These are phyloP conservation scores for Dendrocincla tyrannina DNA, from an alignment of 2,797 vertebrate species.

Conservation along the genomic window DNA sequence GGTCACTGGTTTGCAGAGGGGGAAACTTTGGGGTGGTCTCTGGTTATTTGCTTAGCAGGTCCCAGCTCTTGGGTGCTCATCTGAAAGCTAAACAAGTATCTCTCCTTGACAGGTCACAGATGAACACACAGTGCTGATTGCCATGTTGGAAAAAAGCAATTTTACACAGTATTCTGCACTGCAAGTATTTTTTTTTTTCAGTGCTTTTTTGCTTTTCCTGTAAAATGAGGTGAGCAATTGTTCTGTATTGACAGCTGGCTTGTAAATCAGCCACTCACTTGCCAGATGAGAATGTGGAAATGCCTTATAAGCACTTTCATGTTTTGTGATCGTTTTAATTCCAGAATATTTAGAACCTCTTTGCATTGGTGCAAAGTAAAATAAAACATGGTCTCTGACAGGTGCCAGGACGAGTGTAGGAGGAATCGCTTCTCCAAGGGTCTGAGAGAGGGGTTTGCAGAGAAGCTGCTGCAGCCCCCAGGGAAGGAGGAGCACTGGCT, in stretches of 20 bases:
- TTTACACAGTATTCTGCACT: not conserved
- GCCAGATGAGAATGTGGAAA: not conserved
- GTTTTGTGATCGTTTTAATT: not conserved
- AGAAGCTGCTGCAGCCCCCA: not conserved
- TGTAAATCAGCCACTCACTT: slow-evolving; percentile 7
- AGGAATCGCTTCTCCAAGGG: not conserved
- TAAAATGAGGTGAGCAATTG: slow-evolving; percentile 6
- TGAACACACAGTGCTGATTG: not conserved
- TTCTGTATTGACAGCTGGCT: slow-evolving; percentile 26
- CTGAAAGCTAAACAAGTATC: not conserved
- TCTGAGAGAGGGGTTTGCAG: not conserved
- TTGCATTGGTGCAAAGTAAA: not conserved
- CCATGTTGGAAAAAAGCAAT: not conserved
- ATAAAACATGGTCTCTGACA: not conserved
- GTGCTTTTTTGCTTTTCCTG: not conserved
- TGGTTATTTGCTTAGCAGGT: not conserved
- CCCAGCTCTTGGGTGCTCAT: not conserved
- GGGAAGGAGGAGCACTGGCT: not conserved
- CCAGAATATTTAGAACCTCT: not conserved
- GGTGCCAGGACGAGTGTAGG: not conserved
- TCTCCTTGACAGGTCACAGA: not conserved
- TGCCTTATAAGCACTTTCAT: slow-evolving; percentile 21
- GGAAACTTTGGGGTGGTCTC: not conserved
- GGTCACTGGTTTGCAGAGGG: not conserved
- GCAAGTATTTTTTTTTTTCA: not conserved